Evolutionary conservation across 2,113 vertebrate species (phyloP), one percentile per base, ranked within the genome.

Genomic region (Fulica atra): DNA sequence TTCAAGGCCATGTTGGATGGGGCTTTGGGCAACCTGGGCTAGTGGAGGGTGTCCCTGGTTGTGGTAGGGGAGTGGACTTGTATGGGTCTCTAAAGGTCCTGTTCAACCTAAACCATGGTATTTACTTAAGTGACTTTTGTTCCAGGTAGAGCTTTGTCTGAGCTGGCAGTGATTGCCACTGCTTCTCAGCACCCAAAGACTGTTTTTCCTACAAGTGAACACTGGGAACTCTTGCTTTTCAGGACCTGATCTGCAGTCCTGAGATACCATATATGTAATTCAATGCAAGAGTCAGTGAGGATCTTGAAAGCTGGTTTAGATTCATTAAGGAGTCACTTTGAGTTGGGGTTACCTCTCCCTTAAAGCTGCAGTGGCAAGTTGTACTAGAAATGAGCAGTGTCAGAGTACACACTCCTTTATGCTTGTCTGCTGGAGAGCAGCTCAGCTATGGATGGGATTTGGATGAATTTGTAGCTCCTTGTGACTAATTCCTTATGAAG

Each of bases 121-220:
- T 79, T 31, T 80, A 31, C 16, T 25, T 7, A 71, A 48, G 23
- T 48, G 38, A 33, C 56, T 64, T 3, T 29, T n/a, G n/a, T 66
- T 17, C 11, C 36, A 12, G 44, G 0, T 2, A 16, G 16, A 77
- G 11, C 53, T 60, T 35, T 78, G 29, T 73, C 21, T 70, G 78
- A 69, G 38, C 28, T 48, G 40, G 21, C 36, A 48, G 8, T 2
- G 4, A 9, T 61, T 60, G 2, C 13, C 16, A 35, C 15, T 21
- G 3, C 0, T 0, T 38, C 25, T 65, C 10, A 38, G 60, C 40
- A 40, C 60, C 70, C 48, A 68, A 13, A 3, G 4, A 8, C 10
- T 31, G 20, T 2, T 81, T 11, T 46, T 86, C 54, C 46, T 87
- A 25, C 7, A 19, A 31, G 38, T 31, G 26, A 33, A 28, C 35